Evolutionary conservation across 2,888 invertebrate species (phyloP).

Genomic region (Dromius quadrimaculatus): DNA sequence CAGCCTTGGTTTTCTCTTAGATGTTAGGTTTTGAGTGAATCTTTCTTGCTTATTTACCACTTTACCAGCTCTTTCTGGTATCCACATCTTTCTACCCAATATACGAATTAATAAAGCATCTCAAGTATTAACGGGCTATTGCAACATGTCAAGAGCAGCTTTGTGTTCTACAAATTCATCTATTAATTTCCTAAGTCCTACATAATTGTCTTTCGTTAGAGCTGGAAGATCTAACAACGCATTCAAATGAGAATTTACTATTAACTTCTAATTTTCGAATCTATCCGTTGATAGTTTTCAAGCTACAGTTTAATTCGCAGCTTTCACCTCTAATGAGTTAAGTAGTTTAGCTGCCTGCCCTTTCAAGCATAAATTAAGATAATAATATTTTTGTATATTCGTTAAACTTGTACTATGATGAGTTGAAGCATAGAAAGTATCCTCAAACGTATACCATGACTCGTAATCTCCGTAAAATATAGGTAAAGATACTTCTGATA

Average conservation of each 20-base stretch:
- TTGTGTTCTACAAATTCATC: conserved; percentile 28
- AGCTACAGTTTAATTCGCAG: conserved; percentile 2
- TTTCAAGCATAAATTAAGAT: conserved; percentile 1
- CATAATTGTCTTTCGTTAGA: conserved; percentile 3
- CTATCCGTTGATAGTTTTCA: background rate
- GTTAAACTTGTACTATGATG: background rate
- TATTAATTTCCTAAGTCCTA: conserved; percentile 36
- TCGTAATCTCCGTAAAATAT: background rate
- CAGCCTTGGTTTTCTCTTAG: no score
- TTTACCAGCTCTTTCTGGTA: conserved; percentile 18
- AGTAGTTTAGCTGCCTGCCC: background rate
- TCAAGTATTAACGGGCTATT: no score
- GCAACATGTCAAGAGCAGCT: no score
- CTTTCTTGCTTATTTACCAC: background rate
- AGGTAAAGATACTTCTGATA: conserved; percentile 3
- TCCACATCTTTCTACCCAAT: background rate
- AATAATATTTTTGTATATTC: conserved; percentile 21
- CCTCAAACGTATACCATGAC: conserved; percentile 5
- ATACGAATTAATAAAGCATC: conserved; percentile 6
- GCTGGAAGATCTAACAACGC: conserved; percentile 1
- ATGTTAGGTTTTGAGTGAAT: no score
- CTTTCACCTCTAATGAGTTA: background rate
- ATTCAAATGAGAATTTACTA: background rate
- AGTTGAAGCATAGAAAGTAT: conserved; percentile 2
- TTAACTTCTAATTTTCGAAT: conserved; percentile 17